Percentiles rank a stretch among this genome's conserved stretches.
Conservation (phyloP, 1,140 invertebrate genomes). For the Belonocnema kinseyi region DNA sequence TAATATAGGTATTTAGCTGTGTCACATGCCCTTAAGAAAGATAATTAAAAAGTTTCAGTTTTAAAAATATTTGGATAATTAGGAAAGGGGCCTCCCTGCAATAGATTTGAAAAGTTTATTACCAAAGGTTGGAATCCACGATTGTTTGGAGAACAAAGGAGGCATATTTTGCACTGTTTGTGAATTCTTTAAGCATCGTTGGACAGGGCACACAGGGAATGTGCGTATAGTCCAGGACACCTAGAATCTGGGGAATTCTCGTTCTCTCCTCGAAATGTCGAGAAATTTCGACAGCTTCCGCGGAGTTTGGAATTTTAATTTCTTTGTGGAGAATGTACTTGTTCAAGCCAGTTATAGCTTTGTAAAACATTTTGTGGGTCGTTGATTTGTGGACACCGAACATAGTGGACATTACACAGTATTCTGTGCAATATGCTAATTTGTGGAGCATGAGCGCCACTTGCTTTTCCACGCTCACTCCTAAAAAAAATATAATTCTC, state of each 20-base stretch:
- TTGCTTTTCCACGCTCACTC: constrained; percentile 39
- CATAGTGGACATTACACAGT: constrained; percentile 52
- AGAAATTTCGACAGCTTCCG: constrained; percentile 50
- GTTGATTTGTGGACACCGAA: constrained; percentile 60
- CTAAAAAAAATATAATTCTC: no score
- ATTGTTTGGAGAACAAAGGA: constrained; percentile 58
- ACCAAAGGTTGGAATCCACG: constrained; percentile 56
- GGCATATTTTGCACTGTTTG: constrained; percentile 53
- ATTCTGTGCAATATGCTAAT: constrained; percentile 43
- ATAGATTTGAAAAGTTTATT: constrained; percentile 37
- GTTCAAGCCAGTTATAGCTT: constrained; percentile 50
- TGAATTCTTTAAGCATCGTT: constrained; percentile 49
- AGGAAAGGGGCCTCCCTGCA: no score
- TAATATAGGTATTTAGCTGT: no score
- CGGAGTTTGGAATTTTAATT: constrained; percentile 55
- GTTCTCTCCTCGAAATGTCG: constrained; percentile 48
- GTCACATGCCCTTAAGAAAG: no score
- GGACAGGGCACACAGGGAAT: constrained; percentile 47
- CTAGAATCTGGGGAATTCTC: constrained; percentile 56
- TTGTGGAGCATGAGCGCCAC: constrained; percentile 44
- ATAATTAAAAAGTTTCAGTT: no score
- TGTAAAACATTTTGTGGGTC: constrained; percentile 57
- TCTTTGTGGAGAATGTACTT: constrained; percentile 51
- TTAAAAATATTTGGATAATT: no score
- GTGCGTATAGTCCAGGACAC: constrained; percentile 52